phyloP scores from a whole-genome alignment of 2,797 vertebrate species.

The Brachyrhaphis roseni region DNA sequence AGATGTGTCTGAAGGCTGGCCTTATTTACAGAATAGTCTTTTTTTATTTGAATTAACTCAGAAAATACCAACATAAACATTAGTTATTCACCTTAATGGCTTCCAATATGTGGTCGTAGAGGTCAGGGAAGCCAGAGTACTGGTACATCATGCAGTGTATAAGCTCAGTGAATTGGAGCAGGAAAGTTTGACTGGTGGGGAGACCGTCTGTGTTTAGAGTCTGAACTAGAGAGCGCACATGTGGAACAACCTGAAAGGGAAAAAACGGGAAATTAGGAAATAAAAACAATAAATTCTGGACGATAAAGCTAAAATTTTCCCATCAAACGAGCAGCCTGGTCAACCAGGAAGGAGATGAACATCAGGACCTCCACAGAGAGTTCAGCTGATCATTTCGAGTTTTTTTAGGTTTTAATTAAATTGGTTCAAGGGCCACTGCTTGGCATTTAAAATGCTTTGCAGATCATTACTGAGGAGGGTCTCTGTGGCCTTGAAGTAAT shows the following conservation, averaged over 20 bases:
- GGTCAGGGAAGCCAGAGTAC: constrained; percentile 98
- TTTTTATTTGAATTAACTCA: background rate
- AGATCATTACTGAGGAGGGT: constrained; percentile 58
- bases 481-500: constrained; percentile 55
- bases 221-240: constrained; percentile 87
- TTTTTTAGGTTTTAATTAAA: constrained; percentile 47
- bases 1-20: background rate
- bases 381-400: constrained; percentile 35
- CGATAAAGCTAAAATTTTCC: constrained; percentile 25
- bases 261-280: constrained; percentile 14
- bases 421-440: constrained; percentile 50
- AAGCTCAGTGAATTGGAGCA: constrained; percentile 91
- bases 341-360: constrained; percentile 17
- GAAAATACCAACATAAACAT: background rate
- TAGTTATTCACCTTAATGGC: constrained; percentile 88
- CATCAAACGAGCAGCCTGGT: constrained; percentile 16
- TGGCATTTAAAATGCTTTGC: constrained; percentile 56
- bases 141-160: constrained; percentile 99
- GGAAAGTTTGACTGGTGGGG: constrained; percentile 88
- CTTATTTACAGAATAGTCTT: background rate
- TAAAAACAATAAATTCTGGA: constrained; percentile 4
- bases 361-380: constrained; percentile 37
- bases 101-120: constrained; percentile 95
- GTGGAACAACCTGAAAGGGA: constrained; percentile 88
- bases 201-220: constrained; percentile 89